Evolutionary conservation across 64 coral and sea anemone genomes (phyloP).

Genomic region (Hydrozoanthus tunicans): DNA sequence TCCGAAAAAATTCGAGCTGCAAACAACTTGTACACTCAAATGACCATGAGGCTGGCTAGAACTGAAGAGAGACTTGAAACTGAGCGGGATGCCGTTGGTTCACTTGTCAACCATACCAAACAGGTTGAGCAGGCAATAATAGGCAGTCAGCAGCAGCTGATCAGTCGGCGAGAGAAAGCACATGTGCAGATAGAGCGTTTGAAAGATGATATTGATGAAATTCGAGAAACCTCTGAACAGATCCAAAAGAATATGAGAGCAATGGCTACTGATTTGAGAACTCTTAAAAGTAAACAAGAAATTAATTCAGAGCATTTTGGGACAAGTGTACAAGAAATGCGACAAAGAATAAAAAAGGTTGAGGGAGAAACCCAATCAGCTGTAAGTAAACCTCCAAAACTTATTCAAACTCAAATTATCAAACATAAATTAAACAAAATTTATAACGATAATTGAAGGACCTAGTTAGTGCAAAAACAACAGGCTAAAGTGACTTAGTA

Average conservation of each 20-base stretch:
- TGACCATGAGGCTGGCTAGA: slow-evolving; percentile 87
- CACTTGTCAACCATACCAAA: slow-evolving; percentile 94
- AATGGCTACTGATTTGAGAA: slow-evolving; percentile 83
- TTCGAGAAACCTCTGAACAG: slow-evolving; percentile 86
- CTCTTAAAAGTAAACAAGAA: slow-evolving; percentile 88
- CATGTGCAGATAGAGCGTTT: slow-evolving; percentile 81
- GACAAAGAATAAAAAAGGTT: slow-evolving; percentile 93
- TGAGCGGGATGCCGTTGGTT: slow-evolving; percentile 81
- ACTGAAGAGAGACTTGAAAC: slow-evolving; percentile 94
- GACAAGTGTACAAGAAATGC: slow-evolving; percentile 82
- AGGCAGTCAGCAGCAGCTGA: slow-evolving; percentile 89
- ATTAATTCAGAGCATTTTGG: slow-evolving; percentile 85
- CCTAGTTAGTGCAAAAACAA: too few relatives aligned
- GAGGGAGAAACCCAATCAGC: slow-evolving; percentile 84
- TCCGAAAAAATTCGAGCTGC: slow-evolving; percentile 88
- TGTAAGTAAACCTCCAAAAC: slow-evolving; percentile 66
- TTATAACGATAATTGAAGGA: too few relatives aligned
- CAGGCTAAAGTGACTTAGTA: too few relatives aligned
- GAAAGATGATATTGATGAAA: slow-evolving; percentile 86
- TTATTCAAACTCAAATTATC: too few relatives aligned
- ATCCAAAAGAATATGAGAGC: slow-evolving; percentile 87
- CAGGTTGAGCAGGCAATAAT: slow-evolving; percentile 93
- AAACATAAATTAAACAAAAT: too few relatives aligned
- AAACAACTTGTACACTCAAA: slow-evolving; percentile 91
- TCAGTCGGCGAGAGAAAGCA: slow-evolving; percentile 88